phyloP scores from a whole-genome alignment of 2,113 vertebrate species.

The Ancistrus triradiatus region DNA sequence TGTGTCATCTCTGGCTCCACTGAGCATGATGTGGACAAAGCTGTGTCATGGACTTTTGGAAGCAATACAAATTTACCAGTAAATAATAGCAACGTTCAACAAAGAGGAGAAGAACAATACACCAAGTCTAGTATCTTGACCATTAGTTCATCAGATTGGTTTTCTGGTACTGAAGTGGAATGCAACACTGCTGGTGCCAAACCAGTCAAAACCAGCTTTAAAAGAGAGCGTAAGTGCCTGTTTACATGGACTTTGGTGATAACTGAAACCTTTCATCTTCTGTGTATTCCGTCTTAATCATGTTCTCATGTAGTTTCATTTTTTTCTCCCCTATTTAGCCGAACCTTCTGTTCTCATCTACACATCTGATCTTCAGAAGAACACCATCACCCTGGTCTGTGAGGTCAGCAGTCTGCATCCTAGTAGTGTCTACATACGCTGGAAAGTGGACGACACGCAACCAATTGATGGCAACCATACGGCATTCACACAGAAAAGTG shows the following conservation, averaged over 20 bases:
- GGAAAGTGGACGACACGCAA: constrained; percentile 18
- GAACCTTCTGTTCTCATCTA: background rate
- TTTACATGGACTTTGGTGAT: no score
- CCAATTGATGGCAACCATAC: no score
- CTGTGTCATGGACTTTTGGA: background rate
- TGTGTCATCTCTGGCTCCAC: constrained; percentile 18
- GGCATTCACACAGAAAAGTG: no score
- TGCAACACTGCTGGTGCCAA: background rate
- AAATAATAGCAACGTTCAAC: background rate
- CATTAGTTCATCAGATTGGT: background rate
- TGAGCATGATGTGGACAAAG: background rate
- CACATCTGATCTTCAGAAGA: background rate
- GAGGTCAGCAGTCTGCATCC: constrained; percentile 16
- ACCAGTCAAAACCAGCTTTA: background rate
- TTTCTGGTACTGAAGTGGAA: background rate
- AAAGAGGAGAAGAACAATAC: background rate
- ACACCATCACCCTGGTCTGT: constrained; percentile 14
- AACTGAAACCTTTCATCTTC: background rate
- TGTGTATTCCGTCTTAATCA: background rate
- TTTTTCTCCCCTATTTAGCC: background rate
- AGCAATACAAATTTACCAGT: no score
- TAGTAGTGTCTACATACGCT: constrained; percentile 14
- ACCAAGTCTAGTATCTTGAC: background rate
- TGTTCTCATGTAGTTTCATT: background rate
- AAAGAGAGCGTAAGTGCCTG: background rate